Conservation (phyloP, 2,888 invertebrate species). For the Ormyrus labotus region DNA sequence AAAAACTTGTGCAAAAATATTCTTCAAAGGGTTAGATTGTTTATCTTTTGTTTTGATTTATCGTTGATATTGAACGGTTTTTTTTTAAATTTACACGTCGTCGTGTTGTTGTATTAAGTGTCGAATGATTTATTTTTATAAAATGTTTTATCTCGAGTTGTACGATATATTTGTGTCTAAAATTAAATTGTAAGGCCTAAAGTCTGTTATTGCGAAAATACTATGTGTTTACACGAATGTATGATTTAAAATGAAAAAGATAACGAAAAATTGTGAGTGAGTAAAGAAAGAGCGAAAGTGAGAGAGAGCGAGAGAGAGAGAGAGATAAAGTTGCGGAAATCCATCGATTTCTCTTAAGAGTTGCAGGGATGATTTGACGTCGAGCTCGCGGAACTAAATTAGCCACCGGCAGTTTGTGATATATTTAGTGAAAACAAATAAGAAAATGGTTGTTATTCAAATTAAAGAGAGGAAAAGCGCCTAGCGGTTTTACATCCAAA, state of each 20-base stretch:
- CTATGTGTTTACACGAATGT: background rate
- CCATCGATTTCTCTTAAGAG: constrained; percentile 34
- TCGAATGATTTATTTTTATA: constrained; percentile 17
- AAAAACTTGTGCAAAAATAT: constrained; percentile 11
- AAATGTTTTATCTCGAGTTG: constrained; percentile 17
- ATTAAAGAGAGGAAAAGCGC: constrained; percentile 67
- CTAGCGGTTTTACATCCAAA: constrained; percentile 72
- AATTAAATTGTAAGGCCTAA: constrained; percentile 27
- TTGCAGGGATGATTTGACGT: constrained; percentile 57
- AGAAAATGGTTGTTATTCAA: constrained; percentile 71
- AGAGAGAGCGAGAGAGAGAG: background rate
- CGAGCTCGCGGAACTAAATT: constrained; percentile 62
- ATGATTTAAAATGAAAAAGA: constrained; percentile 25
- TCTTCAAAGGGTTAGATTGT: background rate
- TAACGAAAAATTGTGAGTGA: constrained; percentile 27
- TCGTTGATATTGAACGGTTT: background rate
- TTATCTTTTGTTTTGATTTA: background rate
- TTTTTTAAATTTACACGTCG: background rate
- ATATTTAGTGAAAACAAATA: constrained; percentile 74
- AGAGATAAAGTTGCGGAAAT: constrained; percentile 2
- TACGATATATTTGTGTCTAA: constrained; percentile 12
- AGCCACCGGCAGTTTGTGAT: constrained; percentile 74
- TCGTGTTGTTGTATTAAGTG: background rate
- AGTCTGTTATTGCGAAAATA: constrained; percentile 22
- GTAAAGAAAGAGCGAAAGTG: background rate